Base-by-base conservation (phyloP, 2,797 vertebrate species). In the Sebastolobus alascanus region DNA sequence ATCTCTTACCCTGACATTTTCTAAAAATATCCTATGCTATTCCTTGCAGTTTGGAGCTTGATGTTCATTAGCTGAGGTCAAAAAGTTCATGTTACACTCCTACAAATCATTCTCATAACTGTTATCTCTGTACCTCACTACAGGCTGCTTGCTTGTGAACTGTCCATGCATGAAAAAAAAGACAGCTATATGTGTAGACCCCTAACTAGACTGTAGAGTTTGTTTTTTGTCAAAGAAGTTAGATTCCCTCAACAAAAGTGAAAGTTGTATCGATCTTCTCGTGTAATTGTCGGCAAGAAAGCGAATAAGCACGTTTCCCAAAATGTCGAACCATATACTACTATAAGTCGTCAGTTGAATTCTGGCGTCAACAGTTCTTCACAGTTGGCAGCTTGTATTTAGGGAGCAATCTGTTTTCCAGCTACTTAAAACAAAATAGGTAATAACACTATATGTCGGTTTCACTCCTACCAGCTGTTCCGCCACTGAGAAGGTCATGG, bases 1-100 rank as follows among this genome's bases (percentile, higher is more conserved):
- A 74, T 59, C n/a, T 84, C 40, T 40, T 61, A 60, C 22, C 13
- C 10, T 20, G 8, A 46, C 50, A 68, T 33, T 63, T 27, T 50
- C 25, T 2, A 33, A 78, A 56, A 71, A 12, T 31, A 52, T 66
- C 29, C 50, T 6, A 7, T 29, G 50, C 35, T 33, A 10, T 64
- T 68, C n/a, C 72, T 73, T 33, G n/a, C 20, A 61, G 25, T 79
- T 61, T 74, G 31, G 25, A 68, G 40, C 40, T 54, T 66, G 68
- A 75, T 81, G 68, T 68, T 82, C 64, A 76, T 82, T 84, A 88
- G 55, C 37, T 55, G 14, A 75, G 79, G 70, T 82, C 73, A 80
- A 27, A 75, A 73, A 77, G 79, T 60, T 75, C 50, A 61, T 5
- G 31, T 38, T 65, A 8, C 46, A 66, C 56, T 61, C n/a, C 74